These are phyloP conservation scores for Cavia aperea DNA, from an alignment of 2,113 vertebrate genomes.

Conservation along the genomic window DNA sequence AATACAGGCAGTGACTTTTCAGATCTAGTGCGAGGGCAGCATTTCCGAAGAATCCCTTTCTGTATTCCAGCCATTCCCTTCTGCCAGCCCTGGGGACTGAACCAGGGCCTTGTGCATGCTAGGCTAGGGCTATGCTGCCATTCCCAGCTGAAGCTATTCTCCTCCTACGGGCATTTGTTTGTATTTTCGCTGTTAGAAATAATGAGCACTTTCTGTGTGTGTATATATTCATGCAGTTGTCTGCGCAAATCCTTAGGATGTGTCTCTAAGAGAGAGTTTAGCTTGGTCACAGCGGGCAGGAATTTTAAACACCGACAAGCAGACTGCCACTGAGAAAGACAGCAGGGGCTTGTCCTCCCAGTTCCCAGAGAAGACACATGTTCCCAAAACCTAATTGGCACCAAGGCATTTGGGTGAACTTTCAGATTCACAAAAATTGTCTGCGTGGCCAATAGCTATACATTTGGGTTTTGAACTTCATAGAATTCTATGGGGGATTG, in stretches of 20 bases:
- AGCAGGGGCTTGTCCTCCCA: not conserved
- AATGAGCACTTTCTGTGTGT: not conserved
- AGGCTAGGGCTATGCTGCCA: not conserved
- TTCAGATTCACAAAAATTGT: slow-evolving; percentile 17
- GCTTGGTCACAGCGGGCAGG: not conserved
- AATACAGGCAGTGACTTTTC: not conserved
- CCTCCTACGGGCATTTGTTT: not conserved
- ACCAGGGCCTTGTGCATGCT: not conserved
- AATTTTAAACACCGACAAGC: not conserved
- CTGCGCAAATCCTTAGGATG: not conserved
- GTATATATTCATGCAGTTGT: not conserved
- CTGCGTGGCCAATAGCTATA: not conserved
- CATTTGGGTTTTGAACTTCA: not conserved
- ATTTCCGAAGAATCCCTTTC: not conserved
- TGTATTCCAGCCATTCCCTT: not conserved
- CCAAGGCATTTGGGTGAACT: not conserved
- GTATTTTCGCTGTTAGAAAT: not conserved
- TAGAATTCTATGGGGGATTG: not conserved
- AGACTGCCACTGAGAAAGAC: not conserved
- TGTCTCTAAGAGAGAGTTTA: not conserved
- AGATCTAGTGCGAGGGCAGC: not conserved
- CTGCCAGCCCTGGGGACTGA: not conserved
- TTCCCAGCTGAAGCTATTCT: not conserved
- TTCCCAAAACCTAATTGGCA: not conserved
- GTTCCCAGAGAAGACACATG: not conserved